Evolutionary conservation across 2,888 invertebrate genomes (phyloP), one percentile per base, ranked within the genome.

Genomic region (Belgica antarctica): DNA sequence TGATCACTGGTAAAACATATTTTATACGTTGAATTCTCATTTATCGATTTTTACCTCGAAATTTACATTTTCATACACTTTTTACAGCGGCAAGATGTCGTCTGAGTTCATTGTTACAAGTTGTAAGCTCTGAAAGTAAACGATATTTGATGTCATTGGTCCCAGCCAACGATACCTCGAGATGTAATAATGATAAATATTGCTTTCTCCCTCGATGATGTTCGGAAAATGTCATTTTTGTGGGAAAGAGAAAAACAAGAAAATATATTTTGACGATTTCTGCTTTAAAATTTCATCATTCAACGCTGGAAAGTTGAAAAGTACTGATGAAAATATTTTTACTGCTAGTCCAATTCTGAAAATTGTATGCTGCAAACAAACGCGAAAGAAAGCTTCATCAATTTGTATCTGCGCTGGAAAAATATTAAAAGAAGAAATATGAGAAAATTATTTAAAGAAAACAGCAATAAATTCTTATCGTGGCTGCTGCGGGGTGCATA

Each of bases 111-210:
- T n/a, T n/a, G n/a, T 52, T 52, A 52, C 52, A 52, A 52, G 52
- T n/a, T 52, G 52, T 52, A 52, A 52, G 52, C 52, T 22, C 34
- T 2, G 17, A 52, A 22, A 52, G 52, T 22, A 52, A 41, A n/a
- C 52, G 52, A 52, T 8, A 19, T 22, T 17, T 52, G 52, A 52
- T 52, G 52, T 52, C 52, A 52, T 52, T 52, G 52, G 52, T 52
- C 52, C 22, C 52, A 22, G 7, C 22, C 17, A n/a, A 41, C 15
- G 41, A 41, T 41, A 41, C 12, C 41, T 41, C 41, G n/a, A 4
- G 24, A 63, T 22, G 41, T 36, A 34, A 7, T 41, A 27, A 63
- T 41, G 63, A 63, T 63, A 41, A 63, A 63, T 41, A 41, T 63
- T 1, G 28, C 27, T 62, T 63, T 22, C 36, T 19, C 63, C 63